A percentile compares a stretch with the other conserved stretches of the same genome.
These are phyloP conservation scores for Amazona ochrocephala DNA, from an alignment of 2,797 vertebrate species.

Conservation along the genomic window DNA sequence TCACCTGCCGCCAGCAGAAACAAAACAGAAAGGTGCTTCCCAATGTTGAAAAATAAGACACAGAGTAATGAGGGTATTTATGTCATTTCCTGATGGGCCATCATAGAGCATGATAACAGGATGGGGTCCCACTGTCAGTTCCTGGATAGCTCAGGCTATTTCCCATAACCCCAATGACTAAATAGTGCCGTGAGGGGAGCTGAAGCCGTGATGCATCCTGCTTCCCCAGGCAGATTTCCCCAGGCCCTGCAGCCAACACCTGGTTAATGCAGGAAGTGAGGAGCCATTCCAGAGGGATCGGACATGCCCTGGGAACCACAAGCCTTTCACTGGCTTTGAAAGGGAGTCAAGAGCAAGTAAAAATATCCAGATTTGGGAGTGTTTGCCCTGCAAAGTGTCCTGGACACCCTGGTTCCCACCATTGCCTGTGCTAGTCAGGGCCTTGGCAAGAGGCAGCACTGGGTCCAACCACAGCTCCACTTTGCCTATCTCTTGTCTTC, in stretches of 20 bases:
- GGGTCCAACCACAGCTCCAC: not conserved
- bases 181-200: slow-evolving; percentile 6
- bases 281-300: not conserved
- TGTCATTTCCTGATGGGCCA: slow-evolving; percentile 72
- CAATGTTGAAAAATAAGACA: slow-evolving; percentile 49
- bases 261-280: slow-evolving; percentile 57
- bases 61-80: slow-evolving; percentile 21
- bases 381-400: not conserved
- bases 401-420: not conserved
- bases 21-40: slow-evolving; percentile 54
- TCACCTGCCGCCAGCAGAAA: slow-evolving; percentile 23
- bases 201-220: slow-evolving; percentile 55
- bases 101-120: slow-evolving; percentile 73
- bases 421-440: not conserved
- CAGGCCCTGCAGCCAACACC: slow-evolving; percentile 23
- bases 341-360: not conserved
- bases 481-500: not conserved
- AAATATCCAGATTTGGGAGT: not conserved
- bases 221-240: slow-evolving; percentile 45
- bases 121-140: slow-evolving; percentile 72
- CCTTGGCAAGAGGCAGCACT: not conserved
- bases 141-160: slow-evolving; percentile 63
- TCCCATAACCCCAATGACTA: slow-evolving; percentile 68
- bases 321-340: not conserved
- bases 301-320: not conserved